Evolutionary conservation across 2,797 vertebrate species (phyloP), one percentile per base, ranked within the genome.

Genomic region (Hybognathus amarus): DNA sequence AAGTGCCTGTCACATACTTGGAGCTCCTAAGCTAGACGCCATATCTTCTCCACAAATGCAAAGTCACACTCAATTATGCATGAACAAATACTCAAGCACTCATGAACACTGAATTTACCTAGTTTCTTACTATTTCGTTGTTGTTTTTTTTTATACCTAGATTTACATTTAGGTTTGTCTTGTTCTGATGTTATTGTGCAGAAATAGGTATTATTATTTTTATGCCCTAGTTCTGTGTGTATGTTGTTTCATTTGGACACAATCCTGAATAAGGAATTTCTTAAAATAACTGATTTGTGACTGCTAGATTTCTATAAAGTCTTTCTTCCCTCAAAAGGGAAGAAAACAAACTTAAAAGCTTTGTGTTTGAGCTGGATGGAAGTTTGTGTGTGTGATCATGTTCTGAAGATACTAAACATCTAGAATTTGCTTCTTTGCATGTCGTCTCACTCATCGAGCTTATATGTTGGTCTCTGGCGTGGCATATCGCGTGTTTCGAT

Each of bases 1-100:
- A 97, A 89, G 98, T 99, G 67, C 98, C 98, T 0, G 98, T 99
- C 87, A 99, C 98, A 86, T 99, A 99, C 93, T 93, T 99, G 88
- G 98, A 99, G 92, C 96, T 99, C 86, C 94, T 99, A 87, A 99
- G 97, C 92, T 99, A 97, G 86, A 92, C 83, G 52, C 81, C 64
- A 56, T 82, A 4, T 82, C 30, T 68, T 78, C 40, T 42, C 67
- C 45, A 40, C 61, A 68, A 78, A 75, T 40, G 11, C 30, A 67
- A 45, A 74, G 30, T 54, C 66, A 70, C 36, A 33, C 27, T 54
- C 67, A 85, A 84, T 74, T 75, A 79, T 85, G 85, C 84, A 85
- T 88, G 87, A 85, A 77, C 79, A 86, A 82, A 66, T 77, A 85
- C 73, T 82, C 85, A 82, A 79, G 77, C 74, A 82, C 64, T 79